These are phyloP conservation scores for Pitta sordida DNA, from an alignment of 2,113 vertebrate genomes.

Conservation along the genomic window DNA sequence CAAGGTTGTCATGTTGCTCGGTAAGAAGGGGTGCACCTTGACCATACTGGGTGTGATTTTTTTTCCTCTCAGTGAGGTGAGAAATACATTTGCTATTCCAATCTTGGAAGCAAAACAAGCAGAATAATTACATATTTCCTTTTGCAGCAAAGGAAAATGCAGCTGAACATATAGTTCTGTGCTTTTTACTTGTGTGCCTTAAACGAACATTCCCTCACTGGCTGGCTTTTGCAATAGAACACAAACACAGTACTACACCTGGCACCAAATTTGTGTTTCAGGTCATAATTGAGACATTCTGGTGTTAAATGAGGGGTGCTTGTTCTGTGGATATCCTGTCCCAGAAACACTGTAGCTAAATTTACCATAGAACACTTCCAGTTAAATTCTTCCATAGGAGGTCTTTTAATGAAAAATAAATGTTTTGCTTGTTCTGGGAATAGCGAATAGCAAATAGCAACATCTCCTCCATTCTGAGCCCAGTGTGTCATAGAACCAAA, in stretches of 20 bases:
- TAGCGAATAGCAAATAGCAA: not conserved
- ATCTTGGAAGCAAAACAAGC: conserved; percentile 32
- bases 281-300: not conserved
- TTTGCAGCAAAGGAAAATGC: conserved; percentile 32
- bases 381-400: not conserved
- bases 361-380: not conserved
- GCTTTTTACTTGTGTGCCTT: not conserved
- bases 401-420: not conserved
- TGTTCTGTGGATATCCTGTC: not conserved
- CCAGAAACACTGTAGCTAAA: not conserved
- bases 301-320: not conserved
- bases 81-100: conserved; percentile 28
- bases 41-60: not conserved
- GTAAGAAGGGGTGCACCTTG: not conserved
- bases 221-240: conserved; percentile 1
- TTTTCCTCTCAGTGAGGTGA: not conserved
- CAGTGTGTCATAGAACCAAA: not conserved
- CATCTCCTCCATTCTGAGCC: not conserved
- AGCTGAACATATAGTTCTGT: conserved; percentile 1
- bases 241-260: not conserved
- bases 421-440: not conserved
- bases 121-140: conserved; percentile 42
- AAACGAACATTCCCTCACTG: not conserved
- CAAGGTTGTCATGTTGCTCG: not conserved
- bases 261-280: not conserved